Percentiles rank a stretch among this genome's conserved stretches.
phyloP scores from a whole-genome alignment of 2,113 vertebrate species.

The Sebastes fasciatus region DNA sequence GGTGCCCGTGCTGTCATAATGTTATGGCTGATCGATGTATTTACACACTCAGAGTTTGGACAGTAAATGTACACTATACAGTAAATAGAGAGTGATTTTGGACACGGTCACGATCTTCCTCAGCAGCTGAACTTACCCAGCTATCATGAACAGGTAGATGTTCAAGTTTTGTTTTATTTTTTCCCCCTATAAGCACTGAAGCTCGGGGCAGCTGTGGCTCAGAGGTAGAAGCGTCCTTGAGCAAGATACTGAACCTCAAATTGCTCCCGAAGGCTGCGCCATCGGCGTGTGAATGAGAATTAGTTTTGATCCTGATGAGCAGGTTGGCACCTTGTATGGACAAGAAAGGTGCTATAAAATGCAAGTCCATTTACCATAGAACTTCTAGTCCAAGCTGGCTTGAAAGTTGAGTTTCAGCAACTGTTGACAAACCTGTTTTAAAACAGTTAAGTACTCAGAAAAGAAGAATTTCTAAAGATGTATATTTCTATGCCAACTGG shows the following conservation, averaged over 20 bases:
- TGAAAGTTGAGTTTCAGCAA: background rate
- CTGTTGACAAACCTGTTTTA: background rate
- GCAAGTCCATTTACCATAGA: too few species aligned
- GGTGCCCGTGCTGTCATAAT: too few species aligned
- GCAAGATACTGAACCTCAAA: too few species aligned
- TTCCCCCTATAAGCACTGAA: background rate
- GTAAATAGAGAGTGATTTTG: background rate
- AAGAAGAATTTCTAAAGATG: background rate
- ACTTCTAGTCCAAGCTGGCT: background rate
- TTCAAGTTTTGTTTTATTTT: background rate
- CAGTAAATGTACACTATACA: background rate
- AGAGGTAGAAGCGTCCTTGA: too few species aligned
- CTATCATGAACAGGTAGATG: background rate
- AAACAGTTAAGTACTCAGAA: background rate
- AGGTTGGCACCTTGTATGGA: too few species aligned
- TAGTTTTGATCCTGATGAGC: too few species aligned
- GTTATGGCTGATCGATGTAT: too few species aligned
- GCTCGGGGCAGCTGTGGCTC: too few species aligned
- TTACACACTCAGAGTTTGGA: too few species aligned
- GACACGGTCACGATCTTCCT: background rate
- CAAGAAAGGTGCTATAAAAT: too few species aligned
- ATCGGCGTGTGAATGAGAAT: too few species aligned
- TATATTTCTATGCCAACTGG: background rate
- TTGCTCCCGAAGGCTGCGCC: too few species aligned
- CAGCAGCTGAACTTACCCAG: background rate